Evolutionary conservation across 1,140 invertebrate genomes (phyloP), one percentile per base, ranked within the genome.

Genomic region (Dendrolimus kikuchii): DNA sequence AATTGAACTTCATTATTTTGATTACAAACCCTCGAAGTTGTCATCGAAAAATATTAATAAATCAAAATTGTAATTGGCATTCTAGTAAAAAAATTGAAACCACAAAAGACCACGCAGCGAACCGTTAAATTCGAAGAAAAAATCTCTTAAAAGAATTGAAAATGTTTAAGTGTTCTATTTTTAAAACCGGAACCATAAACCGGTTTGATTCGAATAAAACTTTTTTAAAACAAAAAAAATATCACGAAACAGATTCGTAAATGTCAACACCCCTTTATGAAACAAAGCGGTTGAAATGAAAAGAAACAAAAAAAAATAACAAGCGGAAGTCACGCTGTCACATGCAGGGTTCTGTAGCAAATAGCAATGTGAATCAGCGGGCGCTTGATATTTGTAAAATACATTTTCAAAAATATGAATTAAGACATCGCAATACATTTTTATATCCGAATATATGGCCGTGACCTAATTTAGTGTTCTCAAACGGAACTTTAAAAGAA

Each of bases 251-350:
- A 80, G 79, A 84, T 81, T 82, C 66, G 75, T 86, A 86, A 80
- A 81, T 86, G 82, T 86, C 82, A 86, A 84, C 82, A 86, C 81
- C 82, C 82, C 81, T 86, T 82, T 71, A 74, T 81, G 80, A 86
- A 86, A 83, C 79, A 84, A 86, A 60, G 68, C 65, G 66, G 59
- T 56, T 9, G 49, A 50, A 23, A 38, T 10, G 39, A 44, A 68
- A 74, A 82, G 80, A 82, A 81, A 75, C 65, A 71, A 72, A 76
- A 67, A 70, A 72, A 77, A 23, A 23, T 23, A 23, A 23, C 1
- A 23, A 23, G 23, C 23, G 23, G 23, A 23, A 23, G 23, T 23
- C 23, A 23, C 23, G 23, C 23, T 23, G 23, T 23, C 23, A 23
- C 23, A 23, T 23, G 23, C 1, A 2, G 23, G 23, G 23, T 23